phyloP scores from a whole-genome alignment of 2,888 invertebrate genomes.

The Eupithecia subfuscata region DNA sequence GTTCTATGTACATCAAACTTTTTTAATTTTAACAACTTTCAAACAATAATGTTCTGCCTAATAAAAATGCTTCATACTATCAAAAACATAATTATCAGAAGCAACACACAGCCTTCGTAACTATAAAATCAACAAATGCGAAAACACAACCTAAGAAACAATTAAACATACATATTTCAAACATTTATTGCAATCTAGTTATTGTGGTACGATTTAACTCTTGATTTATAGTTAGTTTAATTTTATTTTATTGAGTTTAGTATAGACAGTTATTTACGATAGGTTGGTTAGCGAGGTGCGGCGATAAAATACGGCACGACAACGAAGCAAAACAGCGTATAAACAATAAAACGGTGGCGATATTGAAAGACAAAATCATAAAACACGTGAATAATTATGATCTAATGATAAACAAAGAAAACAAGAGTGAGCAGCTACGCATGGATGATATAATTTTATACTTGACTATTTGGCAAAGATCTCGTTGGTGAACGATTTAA shows the following conservation, averaged over 20 bases:
- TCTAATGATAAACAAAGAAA: constrained; percentile 1
- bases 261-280: constrained; percentile 18
- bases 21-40: neutral
- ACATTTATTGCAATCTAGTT: neutral
- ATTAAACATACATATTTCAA: neutral
- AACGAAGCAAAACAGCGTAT: neutral
- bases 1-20: neutral
- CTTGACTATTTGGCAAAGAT: constrained; percentile 27
- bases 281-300: constrained; percentile 37
- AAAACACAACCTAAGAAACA: constrained; percentile 1
- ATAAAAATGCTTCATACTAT: neutral
- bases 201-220: neutral
- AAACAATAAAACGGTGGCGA: neutral
- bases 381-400: neutral
- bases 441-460: constrained; percentile 5
- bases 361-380: neutral
- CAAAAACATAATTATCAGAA: neutral
- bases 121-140: neutral
- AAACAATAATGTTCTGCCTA: neutral
- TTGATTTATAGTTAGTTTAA: constrained; percentile 20
- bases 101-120: constrained; percentile 4
- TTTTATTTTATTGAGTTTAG: constrained; percentile 21
- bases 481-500: constrained; percentile 21
- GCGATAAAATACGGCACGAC: constrained; percentile 23
- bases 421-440: neutral